A percentile compares a stretch with the other conserved stretches of the same genome.
Conservation (phyloP, 2,888 invertebrate genomes). For the Beris morrisii region DNA sequence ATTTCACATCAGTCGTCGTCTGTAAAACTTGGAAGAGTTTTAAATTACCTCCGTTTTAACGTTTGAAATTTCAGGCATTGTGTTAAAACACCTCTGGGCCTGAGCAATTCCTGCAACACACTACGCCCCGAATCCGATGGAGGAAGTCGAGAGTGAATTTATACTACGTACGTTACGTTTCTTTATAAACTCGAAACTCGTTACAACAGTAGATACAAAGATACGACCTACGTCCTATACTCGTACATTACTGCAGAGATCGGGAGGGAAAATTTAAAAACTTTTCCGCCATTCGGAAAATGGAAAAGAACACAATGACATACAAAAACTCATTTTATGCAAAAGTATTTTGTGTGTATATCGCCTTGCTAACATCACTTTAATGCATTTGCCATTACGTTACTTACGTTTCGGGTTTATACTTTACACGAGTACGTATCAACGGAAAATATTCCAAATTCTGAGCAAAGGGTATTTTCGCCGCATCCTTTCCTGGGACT, state of each 20-base stretch:
- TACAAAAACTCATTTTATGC: conserved; percentile 14
- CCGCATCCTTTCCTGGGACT: too few relatives aligned
- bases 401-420: neutral
- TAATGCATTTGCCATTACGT: conserved; percentile 8
- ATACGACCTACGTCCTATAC: neutral
- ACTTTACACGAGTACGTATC: too few relatives aligned
- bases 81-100: too few relatives aligned
- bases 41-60: too few relatives aligned
- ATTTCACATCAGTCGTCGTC: too few relatives aligned
- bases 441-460: too few relatives aligned
- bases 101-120: too few relatives aligned
- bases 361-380: conserved; percentile 3
- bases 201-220: neutral
- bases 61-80: too few relatives aligned
- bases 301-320: conserved; percentile 1
- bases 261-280: neutral
- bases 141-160: neutral
- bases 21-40: too few relatives aligned
- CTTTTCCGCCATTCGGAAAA: neutral
- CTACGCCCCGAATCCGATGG: too few relatives aligned
- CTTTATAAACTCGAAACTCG: neutral
- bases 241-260: neutral
- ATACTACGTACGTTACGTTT: neutral
- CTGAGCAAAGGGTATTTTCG: too few relatives aligned
- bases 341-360: conserved; percentile 12